These are phyloP conservation scores for Clangula hyemalis DNA, from an alignment of 2,797 vertebrate genomes.

Conservation along the genomic window DNA sequence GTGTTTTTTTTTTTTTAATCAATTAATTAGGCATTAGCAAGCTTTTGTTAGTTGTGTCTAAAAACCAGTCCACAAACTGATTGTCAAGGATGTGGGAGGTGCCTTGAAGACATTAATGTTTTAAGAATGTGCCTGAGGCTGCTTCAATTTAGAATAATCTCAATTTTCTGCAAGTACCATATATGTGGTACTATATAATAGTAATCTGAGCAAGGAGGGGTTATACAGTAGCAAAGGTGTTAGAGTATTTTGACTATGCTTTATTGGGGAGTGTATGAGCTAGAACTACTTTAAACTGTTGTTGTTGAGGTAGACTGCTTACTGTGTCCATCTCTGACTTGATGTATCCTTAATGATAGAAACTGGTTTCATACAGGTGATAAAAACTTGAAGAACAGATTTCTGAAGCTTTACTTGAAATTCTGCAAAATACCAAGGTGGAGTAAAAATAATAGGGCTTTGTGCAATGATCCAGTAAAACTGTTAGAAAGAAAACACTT, in stretches of 20 bases:
- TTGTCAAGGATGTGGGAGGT: constrained; percentile 77
- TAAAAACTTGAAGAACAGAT: constrained; percentile 76
- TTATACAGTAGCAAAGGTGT: constrained; percentile 46
- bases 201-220: constrained; percentile 30
- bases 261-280: constrained; percentile 53
- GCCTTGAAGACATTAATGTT: constrained; percentile 79
- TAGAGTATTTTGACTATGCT: constrained; percentile 64
- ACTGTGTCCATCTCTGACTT: constrained; percentile 67
- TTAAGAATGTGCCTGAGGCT: constrained; percentile 81
- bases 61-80: constrained; percentile 70
- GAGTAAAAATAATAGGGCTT: constrained; percentile 75
- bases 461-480: constrained; percentile 79
- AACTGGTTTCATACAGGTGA: constrained; percentile 56
- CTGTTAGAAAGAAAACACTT: constrained; percentile 71
- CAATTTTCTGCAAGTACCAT: constrained; percentile 67
- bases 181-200: constrained; percentile 33
- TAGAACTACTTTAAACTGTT: constrained; percentile 61
- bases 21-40: constrained; percentile 64
- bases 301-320: constrained; percentile 31
- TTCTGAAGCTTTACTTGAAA: constrained; percentile 77
- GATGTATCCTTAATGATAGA: constrained; percentile 50
- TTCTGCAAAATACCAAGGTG: constrained; percentile 71
- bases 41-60: constrained; percentile 70
- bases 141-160: constrained; percentile 74
- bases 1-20: constrained; percentile 20